Conservation (phyloP, 2,113 vertebrate genomes). For the Dissostichus mawsoni region DNA sequence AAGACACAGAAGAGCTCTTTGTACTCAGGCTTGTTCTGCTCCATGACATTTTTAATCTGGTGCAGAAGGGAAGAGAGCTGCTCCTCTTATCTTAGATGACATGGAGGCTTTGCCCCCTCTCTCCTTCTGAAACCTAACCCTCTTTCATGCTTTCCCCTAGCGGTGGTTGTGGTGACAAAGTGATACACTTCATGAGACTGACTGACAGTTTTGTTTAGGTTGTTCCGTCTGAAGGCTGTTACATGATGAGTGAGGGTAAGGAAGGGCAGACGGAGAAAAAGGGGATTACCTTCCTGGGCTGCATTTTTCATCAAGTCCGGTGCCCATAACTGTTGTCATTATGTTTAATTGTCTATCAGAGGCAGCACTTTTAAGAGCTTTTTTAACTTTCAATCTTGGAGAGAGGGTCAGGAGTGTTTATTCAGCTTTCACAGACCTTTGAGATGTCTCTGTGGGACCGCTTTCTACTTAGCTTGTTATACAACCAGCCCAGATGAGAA, state of each 20-base stretch:
- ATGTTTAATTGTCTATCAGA: slow-evolving; percentile 39
- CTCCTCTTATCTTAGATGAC: slow-evolving; percentile 76
- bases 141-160: slow-evolving; percentile 67
- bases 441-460: neutral
- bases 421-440: neutral
- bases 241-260: slow-evolving; percentile 30
- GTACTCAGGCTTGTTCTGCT: slow-evolving; percentile 72
- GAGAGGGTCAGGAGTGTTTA: slow-evolving; percentile 3
- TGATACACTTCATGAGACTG: slow-evolving; percentile 33
- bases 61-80: slow-evolving; percentile 59
- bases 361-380: slow-evolving; percentile 6
- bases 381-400: slow-evolving; percentile 18
- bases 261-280: neutral
- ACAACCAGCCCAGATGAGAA: neutral
- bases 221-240: slow-evolving; percentile 48
- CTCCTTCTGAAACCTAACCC: slow-evolving; percentile 61
- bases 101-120: slow-evolving; percentile 69
- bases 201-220: slow-evolving; percentile 52
- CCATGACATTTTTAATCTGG: slow-evolving; percentile 73
- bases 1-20: slow-evolving; percentile 75
- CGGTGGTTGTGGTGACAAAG: slow-evolving; percentile 57
- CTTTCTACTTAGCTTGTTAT: neutral
- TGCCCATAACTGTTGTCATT: slow-evolving; percentile 19
- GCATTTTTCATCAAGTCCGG: slow-evolving; percentile 13
- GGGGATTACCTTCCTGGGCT: neutral